Base-by-base conservation (phyloP, 2,113 vertebrate species). In the Catharus minimus region DNA sequence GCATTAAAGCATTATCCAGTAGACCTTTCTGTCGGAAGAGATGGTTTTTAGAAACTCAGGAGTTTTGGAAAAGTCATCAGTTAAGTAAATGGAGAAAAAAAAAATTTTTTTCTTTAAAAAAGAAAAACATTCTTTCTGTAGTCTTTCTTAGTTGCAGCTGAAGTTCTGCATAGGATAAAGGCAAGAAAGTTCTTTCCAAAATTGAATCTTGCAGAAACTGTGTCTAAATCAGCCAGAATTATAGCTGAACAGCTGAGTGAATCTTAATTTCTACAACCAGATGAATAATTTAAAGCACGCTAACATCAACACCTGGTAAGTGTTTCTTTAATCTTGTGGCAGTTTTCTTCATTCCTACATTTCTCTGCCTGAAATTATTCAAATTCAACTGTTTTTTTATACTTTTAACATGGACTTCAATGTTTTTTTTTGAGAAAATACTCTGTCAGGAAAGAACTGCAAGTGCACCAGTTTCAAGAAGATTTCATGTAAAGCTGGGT, bases 401-500 rank as follows among this genome's bases (percentile, higher is more conserved):
- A 43, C 1, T 82, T 75, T 81, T 21, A 56, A 43, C 64, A 71
- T 2, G 4, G 22, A 56, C 21, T 84, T 71, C 0, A 0, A 60
- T 32, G 13, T 3, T 11, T 81, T 11, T 81, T 86, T 79, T 71
- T 71, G 36, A 78, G 69, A 74, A 92, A 62, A 75, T 56, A 66
- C 30, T 62, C 32, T 89, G 28, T 33, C 61, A 85, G 47, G 16
- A 61, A 68, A 77, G 49, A 91, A 86, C 71, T 62, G 4, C 3
- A 91, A 72, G 17, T 73, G 50, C 27, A 79, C 5, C 28, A 20
- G 3, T 82, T 93, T 85, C 53, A 82, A 89, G 17, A 87, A 88
- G 15, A 93, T 65, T 76, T 86, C 14, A 13, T 52, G 30, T 46
- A 58, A 66, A 82, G 82, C 88, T 93, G 49, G 79, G 56, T 91